These are phyloP conservation scores for Dastarcus helophoroides DNA, from an alignment of 2,888 invertebrate genomes.

Conservation along the genomic window DNA sequence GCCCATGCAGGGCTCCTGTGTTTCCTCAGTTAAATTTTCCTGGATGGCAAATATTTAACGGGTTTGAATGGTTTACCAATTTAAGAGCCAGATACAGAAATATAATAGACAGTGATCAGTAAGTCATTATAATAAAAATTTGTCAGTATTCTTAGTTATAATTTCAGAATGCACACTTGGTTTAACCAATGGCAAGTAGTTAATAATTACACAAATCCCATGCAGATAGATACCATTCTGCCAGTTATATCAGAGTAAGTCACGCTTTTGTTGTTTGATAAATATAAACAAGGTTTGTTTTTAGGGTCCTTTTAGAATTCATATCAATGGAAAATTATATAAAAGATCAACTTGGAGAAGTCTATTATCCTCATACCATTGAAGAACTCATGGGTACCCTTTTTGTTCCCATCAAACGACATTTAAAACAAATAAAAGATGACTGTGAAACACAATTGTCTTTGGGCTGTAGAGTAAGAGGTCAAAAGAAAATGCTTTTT, in stretches of 20 bases:
- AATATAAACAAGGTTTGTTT: too few relatives aligned
- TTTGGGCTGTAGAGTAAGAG: constrained; percentile 35
- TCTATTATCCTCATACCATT: constrained; percentile 46
- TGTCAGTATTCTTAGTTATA: constrained; percentile 6
- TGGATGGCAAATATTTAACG: constrained; percentile 36
- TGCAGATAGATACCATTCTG: constrained; percentile 49
- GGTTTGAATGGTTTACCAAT: constrained; percentile 43
- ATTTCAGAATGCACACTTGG: constrained; percentile 53
- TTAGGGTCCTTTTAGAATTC: constrained; percentile 42
- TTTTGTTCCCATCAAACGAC: constrained; percentile 41
- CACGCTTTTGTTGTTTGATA: constrained; percentile 7
- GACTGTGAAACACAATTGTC: constrained; percentile 42
- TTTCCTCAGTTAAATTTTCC: constrained; percentile 41
- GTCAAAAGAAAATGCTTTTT: constrained; percentile 23
- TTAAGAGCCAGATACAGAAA: constrained; percentile 39
- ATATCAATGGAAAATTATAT: constrained; percentile 43
- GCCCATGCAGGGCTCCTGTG: not conserved
- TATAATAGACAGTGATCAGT: constrained; percentile 45
- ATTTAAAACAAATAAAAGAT: constrained; percentile 40
- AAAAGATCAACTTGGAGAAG: constrained; percentile 39
- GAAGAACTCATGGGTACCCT: constrained; percentile 51
- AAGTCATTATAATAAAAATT: constrained; percentile 22
- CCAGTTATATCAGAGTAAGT: constrained; percentile 49
- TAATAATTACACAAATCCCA: constrained; percentile 51
- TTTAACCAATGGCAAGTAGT: constrained; percentile 60